Evolutionary conservation across 2,113 vertebrate genomes (phyloP).

Genomic region (Syrmaticus mikado): DNA sequence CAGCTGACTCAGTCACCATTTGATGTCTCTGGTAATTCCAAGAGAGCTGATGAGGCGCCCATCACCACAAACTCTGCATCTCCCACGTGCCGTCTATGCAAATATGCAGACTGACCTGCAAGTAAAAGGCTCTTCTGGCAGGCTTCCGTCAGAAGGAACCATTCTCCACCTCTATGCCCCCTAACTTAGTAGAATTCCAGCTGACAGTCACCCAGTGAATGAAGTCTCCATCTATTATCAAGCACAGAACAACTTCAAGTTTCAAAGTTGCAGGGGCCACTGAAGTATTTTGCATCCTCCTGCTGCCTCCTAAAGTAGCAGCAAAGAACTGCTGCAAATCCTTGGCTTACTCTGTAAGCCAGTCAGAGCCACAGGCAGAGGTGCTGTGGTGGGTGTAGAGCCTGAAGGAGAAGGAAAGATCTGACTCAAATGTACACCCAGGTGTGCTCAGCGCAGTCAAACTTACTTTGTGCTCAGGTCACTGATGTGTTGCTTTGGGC

Average conservation of each 20-base stretch:
- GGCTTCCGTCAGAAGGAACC: background rate
- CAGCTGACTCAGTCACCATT: background rate
- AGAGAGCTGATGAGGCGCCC: fast-evolving
- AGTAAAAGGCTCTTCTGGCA: background rate
- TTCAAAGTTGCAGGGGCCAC: background rate
- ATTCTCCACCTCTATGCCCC: background rate
- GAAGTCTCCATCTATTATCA: background rate
- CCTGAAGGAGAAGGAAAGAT: background rate
- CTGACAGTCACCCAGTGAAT: background rate
- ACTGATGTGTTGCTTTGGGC: background rate
- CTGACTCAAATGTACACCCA: background rate
- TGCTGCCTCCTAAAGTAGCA: background rate
- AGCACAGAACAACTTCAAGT: background rate
- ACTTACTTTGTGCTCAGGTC: background rate
- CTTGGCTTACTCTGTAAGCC: background rate
- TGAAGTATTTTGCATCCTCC: background rate
- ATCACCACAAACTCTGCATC: background rate
- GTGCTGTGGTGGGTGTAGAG: background rate
- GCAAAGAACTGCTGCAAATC: background rate
- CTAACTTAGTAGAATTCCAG: background rate
- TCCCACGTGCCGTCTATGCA: too few species aligned
- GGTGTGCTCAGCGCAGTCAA: background rate
- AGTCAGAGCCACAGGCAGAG: background rate
- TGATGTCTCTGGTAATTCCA: background rate
- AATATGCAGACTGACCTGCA: background rate